Percentiles rank a stretch among this genome's conserved stretches.
Conservation (phyloP, 2,888 invertebrate genomes). For the Galerucella calmariensis region DNA sequence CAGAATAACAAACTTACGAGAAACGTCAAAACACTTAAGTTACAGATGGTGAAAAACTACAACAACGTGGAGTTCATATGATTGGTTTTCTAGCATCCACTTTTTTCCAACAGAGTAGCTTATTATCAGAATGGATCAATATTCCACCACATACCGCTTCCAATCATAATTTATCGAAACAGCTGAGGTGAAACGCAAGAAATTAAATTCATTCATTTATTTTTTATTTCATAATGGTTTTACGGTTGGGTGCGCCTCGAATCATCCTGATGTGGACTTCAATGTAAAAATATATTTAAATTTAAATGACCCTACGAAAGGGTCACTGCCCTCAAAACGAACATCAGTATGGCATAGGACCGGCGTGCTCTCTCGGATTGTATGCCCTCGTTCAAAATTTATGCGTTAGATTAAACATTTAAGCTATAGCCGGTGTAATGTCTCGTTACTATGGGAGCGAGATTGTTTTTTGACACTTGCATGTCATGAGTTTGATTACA, state of each 20-base stretch:
- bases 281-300: constrained; percentile 43
- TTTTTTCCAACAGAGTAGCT: not conserved
- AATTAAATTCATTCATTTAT: constrained; percentile 32
- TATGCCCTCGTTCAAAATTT: constrained; percentile 32
- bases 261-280: constrained; percentile 24
- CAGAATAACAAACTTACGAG: too few species aligned
- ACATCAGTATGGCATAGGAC: constrained; percentile 4
- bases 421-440: constrained; percentile 24
- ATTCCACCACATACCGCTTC: not conserved
- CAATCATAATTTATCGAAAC: not conserved
- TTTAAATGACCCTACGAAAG: constrained; percentile 37
- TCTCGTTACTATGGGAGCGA: constrained; percentile 24
- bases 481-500: not conserved
- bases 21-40: too few species aligned
- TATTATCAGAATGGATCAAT: constrained; percentile 4
- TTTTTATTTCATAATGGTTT: constrained; percentile 36
- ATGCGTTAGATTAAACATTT: constrained; percentile 37
- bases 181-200: constrained; percentile 15
- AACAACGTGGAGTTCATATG: not conserved
- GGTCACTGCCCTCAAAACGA: constrained; percentile 37
- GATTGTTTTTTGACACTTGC: constrained; percentile 19
- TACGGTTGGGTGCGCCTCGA: constrained; percentile 25
- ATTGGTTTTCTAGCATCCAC: not conserved
- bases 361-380: constrained; percentile 14
- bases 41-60: not conserved